These are phyloP conservation scores for Oreortyx pictus DNA, from an alignment of 2,797 vertebrate genomes.

Conservation along the genomic window DNA sequence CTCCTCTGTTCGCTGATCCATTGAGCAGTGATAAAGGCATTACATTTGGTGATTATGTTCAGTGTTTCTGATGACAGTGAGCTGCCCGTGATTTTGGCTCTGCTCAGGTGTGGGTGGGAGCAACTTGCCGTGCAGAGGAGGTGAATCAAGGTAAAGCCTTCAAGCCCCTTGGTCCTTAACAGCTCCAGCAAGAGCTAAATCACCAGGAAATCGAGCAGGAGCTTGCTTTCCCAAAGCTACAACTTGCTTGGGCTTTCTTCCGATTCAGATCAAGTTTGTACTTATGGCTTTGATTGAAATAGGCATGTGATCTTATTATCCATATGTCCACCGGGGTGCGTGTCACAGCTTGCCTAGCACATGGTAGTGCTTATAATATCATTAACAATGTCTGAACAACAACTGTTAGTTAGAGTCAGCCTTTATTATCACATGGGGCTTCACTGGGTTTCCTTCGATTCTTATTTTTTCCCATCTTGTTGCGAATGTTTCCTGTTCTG, in stretches of 20 bases:
- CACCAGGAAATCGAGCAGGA: neutral
- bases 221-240: neutral
- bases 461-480: slow-evolving; percentile 31
- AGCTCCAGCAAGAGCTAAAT: neutral
- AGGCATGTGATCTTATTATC: slow-evolving; percentile 73
- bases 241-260: slow-evolving; percentile 2
- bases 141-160: neutral
- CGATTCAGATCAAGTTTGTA: slow-evolving; percentile 52
- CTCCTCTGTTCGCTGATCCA: slow-evolving; percentile 75
- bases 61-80: slow-evolving; percentile 71
- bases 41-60: slow-evolving; percentile 78
- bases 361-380: slow-evolving; percentile 72
- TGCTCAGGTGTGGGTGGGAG: slow-evolving; percentile 65
- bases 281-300: slow-evolving; percentile 68
- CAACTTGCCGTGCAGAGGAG: accelerated
- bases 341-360: slow-evolving; percentile 77
- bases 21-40: slow-evolving; percentile 77
- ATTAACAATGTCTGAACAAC: slow-evolving; percentile 70
- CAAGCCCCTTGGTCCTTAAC: neutral
- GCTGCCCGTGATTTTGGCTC: slow-evolving; percentile 60
- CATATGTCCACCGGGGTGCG: slow-evolving; percentile 62
- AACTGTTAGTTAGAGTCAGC: slow-evolving; percentile 66
- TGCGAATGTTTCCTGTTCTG: neutral
- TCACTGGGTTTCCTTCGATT: slow-evolving; percentile 31
- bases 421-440: slow-evolving; percentile 51